Percentiles rank a stretch among this genome's conserved stretches.
Evolutionary conservation across 2,113 vertebrate genomes (phyloP).

Genomic region (Ornithorhynchus anatinus): DNA sequence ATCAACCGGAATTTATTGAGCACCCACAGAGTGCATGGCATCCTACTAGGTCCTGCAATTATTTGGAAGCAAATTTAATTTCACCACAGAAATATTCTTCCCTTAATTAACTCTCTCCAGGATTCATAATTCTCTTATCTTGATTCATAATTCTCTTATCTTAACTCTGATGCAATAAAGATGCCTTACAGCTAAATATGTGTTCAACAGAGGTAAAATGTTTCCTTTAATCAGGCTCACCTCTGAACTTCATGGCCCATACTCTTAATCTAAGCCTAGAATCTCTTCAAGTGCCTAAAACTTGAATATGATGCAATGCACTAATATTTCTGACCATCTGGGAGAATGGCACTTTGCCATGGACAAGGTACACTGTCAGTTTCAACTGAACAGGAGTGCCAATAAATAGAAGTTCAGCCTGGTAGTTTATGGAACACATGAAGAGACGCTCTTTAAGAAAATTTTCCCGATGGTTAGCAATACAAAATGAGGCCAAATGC

Average conservation of each 20-base stretch:
- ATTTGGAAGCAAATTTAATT: too few relatives aligned
- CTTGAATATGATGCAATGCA: conserved; percentile 21
- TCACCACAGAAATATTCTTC: too few relatives aligned
- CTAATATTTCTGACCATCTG: conserved; percentile 72
- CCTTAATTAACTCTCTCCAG: too few relatives aligned
- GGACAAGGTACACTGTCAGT: conserved; percentile 16
- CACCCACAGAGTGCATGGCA: too few relatives aligned
- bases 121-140: too few relatives aligned
- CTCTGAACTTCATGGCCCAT: too few relatives aligned
- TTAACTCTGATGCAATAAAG: too few relatives aligned
- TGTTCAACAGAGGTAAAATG: accelerated
- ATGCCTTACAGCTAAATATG: not conserved
- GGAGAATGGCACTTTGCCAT: conserved; percentile 61
- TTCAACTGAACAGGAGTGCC: conserved; percentile 45
- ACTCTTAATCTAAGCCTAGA: too few relatives aligned
- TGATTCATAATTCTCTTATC: too few relatives aligned
- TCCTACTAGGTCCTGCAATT: too few relatives aligned
- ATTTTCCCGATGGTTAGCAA: conserved; percentile 41
- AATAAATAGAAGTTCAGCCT: conserved; percentile 61
- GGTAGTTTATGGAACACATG: conserved; percentile 64
- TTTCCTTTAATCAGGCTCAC: conserved; percentile 8
- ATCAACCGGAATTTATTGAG: too few relatives aligned
- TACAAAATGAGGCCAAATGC: conserved; percentile 65
- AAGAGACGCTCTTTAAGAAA: conserved; percentile 49
- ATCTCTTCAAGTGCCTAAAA: not conserved